phyloP scores from a whole-genome alignment of 1,140 invertebrate genomes.

The Orius insidiosus region DNA sequence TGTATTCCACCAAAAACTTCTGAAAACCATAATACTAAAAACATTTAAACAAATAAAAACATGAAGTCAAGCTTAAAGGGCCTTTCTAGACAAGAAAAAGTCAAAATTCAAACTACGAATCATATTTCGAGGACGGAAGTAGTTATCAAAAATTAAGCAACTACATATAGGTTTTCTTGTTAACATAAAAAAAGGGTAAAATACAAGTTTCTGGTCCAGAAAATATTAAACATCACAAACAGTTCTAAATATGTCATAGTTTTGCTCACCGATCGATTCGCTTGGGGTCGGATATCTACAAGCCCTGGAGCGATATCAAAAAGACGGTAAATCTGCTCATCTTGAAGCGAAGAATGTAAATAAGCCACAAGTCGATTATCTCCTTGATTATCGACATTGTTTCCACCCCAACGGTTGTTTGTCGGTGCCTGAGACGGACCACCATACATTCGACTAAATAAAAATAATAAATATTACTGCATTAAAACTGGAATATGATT shows the following conservation, averaged over 20 bases:
- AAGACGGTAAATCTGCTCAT: slow-evolving; percentile 62
- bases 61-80: background rate
- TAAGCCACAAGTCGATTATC: slow-evolving; percentile 37
- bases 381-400: background rate
- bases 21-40: slow-evolving; percentile 5
- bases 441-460: background rate
- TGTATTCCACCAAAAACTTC: slow-evolving; percentile 46
- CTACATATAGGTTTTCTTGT: no score
- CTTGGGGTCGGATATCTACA: slow-evolving; percentile 9
- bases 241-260: slow-evolving; percentile 10
- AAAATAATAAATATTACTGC: no score
- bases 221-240: background rate
- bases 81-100: background rate
- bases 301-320: slow-evolving; percentile 70
- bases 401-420: background rate
- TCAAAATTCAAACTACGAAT: slow-evolving; percentile 1
- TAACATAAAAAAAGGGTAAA: no score
- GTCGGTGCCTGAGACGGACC: background rate
- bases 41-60: background rate
- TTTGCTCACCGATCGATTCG: slow-evolving; percentile 33
- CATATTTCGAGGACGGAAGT: background rate
- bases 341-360: slow-evolving; percentile 49
- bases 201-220: no score
- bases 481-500: no score
- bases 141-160: no score